Conservation (phyloP, 1,140 invertebrate genomes). For the Eriocheir sinensis region DNA sequence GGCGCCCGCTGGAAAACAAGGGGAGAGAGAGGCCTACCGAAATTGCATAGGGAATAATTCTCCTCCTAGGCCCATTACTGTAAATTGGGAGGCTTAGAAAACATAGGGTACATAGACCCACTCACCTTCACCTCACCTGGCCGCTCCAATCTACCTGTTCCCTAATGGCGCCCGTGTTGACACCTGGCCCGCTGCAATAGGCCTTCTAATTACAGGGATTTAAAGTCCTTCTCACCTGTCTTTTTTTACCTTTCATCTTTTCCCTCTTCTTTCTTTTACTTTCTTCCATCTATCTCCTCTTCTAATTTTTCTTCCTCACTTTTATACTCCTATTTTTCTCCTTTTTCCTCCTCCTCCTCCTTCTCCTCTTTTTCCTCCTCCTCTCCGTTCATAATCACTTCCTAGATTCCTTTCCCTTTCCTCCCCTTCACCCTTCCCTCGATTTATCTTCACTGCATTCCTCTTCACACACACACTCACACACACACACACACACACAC, state of each 20-base stretch:
- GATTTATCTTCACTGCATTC: too few relatives aligned
- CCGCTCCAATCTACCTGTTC: not conserved
- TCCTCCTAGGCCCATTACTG: not conserved
- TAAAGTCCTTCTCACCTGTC: not conserved
- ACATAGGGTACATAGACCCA: not conserved
- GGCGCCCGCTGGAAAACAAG: not conserved
- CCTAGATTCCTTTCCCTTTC: not conserved
- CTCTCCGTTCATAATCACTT: not conserved
- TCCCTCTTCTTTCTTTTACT: not conserved
- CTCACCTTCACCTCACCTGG: not conserved
- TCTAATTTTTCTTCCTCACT: not conserved
- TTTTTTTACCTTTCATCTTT: not conserved
- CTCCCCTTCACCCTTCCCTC: too few relatives aligned
- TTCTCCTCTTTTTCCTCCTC: too few relatives aligned
- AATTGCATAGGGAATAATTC: conserved; percentile 4
- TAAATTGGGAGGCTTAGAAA: not conserved
- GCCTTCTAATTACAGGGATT: not conserved
- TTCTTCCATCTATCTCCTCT: not conserved
- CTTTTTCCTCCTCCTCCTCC: not conserved
- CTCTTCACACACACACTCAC: too few relatives aligned
- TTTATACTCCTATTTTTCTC: not conserved
- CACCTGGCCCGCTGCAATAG: not conserved
- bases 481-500: too few relatives aligned
- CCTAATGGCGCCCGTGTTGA: not conserved
- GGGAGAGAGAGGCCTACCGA: not conserved